These are phyloP conservation scores for Bombus impatiens DNA, from an alignment of 1,140 invertebrate genomes.

Conservation along the genomic window DNA sequence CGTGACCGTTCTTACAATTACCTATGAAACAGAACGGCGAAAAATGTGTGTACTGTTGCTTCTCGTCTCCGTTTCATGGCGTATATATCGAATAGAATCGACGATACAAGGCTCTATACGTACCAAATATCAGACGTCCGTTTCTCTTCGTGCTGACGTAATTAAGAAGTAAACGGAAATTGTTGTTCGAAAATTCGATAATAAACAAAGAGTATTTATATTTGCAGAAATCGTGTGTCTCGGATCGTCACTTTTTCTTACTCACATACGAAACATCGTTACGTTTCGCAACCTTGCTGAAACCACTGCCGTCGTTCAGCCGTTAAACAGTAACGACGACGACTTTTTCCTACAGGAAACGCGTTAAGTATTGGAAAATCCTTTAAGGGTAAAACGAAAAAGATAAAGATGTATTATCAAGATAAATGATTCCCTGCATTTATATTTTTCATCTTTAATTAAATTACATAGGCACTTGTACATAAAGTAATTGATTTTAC, in stretches of 20 bases:
- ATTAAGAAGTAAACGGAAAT: neutral
- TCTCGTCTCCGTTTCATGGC: neutral
- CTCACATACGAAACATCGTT: neutral
- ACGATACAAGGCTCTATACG: neutral
- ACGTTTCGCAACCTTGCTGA: neutral
- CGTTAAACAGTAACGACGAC: neutral
- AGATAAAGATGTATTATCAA: constrained; percentile 1
- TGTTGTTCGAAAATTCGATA: constrained; percentile 31
- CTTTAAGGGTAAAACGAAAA: neutral
- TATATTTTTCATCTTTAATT: constrained; percentile 61
- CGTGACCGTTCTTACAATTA: neutral
- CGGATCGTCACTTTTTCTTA: neutral
- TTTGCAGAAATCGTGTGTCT: constrained; percentile 14
- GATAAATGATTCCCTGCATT: constrained; percentile 61
- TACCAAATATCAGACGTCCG: constrained; percentile 9
- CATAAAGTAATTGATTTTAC: constrained; percentile 57
- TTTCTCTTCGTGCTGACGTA: neutral
- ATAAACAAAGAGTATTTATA: constrained; percentile 49
- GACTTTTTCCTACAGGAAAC: neutral
- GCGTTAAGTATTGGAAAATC: neutral
- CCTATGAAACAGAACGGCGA: neutral
- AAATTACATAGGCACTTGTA: constrained; percentile 70
- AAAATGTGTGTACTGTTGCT: too few relatives aligned
- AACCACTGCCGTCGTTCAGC: neutral
- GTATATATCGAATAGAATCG: neutral